Base-by-base conservation (phyloP, 2,113 vertebrate genomes). In the Ophthalmotilapia sp. region DNA sequence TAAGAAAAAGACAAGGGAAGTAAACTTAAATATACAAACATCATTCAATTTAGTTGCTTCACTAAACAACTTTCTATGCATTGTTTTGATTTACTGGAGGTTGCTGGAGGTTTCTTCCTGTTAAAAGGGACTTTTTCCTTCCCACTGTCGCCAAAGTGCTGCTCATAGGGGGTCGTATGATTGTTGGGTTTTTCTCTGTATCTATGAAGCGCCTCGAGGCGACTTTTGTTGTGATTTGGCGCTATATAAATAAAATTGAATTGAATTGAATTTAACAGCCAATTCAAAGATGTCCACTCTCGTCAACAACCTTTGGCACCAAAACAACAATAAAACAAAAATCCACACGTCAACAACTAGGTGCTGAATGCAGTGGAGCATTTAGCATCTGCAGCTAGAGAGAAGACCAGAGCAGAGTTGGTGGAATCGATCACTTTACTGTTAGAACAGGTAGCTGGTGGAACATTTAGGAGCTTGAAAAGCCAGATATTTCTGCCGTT, bases 311-410 rank as follows among this genome's bases (percentile, higher is more conserved):
- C 2, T 45, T 11, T 23, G 21, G 40, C 9, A 19, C 23, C 40
- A 47, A 75, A 75, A 17, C 40, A 75, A 14, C 10, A 65, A 11
- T 5, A 60, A 70, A 70, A 70, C 0, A 70, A 70, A 40, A 42
- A 70, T 42, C 21, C 68, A 47, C 42, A 47, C 3, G 6, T 75
- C 0, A 15, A 0, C 11, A 75, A 7, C 68, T 29, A 29, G 70
- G 14, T 19, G 70, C 14, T 75, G 70, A 75, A 75, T 75, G 70
- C 70, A 47, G 14, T 12, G 23, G 40, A 47, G 40, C 68, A 47
- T 26, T 45, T 73, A 73, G 40, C 21, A 29, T 47, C 40, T 73
- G 21, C 68, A 73, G 21, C 38, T 17, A 26, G 38, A 73, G 5
- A 45, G 21, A 45, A 73, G n/a, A 23, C 65, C 65, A 73, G n/a